These are phyloP conservation scores for Archips crataeganus DNA, from an alignment of 2,888 invertebrate species.

Conservation along the genomic window DNA sequence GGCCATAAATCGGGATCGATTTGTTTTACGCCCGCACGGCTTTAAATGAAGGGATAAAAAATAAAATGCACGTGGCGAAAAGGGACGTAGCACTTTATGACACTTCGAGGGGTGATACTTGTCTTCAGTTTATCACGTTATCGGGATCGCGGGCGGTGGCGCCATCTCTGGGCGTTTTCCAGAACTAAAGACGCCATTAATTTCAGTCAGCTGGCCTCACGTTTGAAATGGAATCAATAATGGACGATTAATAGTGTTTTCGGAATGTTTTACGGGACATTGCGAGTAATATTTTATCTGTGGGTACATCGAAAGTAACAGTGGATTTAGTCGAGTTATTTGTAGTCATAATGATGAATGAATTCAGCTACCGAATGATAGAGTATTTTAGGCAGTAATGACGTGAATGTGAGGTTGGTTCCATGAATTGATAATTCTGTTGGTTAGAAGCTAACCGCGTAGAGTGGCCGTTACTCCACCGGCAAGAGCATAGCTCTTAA, in stretches of 20 bases:
- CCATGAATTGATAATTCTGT: too few relatives aligned
- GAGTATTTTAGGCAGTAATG: too few relatives aligned
- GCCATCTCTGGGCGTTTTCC: conserved; percentile 31
- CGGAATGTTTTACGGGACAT: conserved; percentile 20
- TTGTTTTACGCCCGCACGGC: conserved; percentile 21
- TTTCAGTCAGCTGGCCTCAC: conserved; percentile 34
- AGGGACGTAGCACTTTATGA: conserved; percentile 35
- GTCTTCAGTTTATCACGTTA: conserved; percentile 33
- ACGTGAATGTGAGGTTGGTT: too few relatives aligned
- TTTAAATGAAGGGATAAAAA: conserved; percentile 29
- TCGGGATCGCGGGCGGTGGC: conserved; percentile 19
- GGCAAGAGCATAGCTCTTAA: too few relatives aligned
- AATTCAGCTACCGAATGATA: too few relatives aligned
- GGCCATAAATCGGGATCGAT: conserved; percentile 15
- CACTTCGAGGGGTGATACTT: conserved; percentile 32
- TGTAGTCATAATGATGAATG: neutral
- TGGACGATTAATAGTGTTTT: conserved; percentile 39
- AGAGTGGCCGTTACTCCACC: too few relatives aligned
- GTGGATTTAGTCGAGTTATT: neutral
- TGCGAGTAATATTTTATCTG: conserved; percentile 6
- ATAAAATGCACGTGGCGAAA: conserved; percentile 40
- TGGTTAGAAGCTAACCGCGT: too few relatives aligned
- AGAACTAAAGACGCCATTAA: conserved; percentile 38
- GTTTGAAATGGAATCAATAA: conserved; percentile 40
- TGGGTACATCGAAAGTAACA: neutral